Percentiles rank a stretch among this genome's conserved stretches.
phyloP scores from a whole-genome alignment of 2,888 invertebrate genomes.

The Resseliella maxima region DNA sequence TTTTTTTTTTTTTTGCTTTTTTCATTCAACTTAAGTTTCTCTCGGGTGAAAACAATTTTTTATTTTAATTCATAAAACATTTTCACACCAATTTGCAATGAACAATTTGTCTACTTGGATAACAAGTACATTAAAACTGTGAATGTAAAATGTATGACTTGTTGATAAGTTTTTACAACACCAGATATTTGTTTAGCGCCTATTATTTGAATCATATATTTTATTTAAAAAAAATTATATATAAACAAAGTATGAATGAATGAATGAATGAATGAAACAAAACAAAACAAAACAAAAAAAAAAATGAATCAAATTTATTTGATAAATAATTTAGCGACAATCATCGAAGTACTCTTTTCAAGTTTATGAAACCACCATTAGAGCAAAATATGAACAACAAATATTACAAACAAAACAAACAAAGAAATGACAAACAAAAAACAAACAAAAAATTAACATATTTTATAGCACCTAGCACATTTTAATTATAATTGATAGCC shows the following conservation, averaged over 20 bases:
- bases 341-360: constrained; percentile 44
- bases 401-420: neutral
- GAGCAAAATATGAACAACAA: neutral
- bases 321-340: constrained; percentile 37
- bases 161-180: neutral
- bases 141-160: neutral
- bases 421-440: too few species aligned
- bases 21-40: neutral
- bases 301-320: neutral
- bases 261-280: neutral
- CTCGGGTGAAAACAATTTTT: neutral
- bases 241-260: too few species aligned
- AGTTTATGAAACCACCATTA: constrained; percentile 20
- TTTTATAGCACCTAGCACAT: constrained; percentile 44
- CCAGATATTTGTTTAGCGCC: neutral
- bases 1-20: neutral
- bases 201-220: neutral
- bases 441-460: constrained; percentile 1
- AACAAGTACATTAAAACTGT: neutral
- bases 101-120: constrained; percentile 47
- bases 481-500: constrained; percentile 2
- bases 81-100: neutral
- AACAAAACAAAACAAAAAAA: neutral
- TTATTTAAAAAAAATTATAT: neutral
- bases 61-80: too few species aligned